A percentile compares a stretch with the other conserved stretches of the same genome.
phyloP scores from a whole-genome alignment of 2,888 invertebrate genomes.

The Andrena hattorfiana region DNA sequence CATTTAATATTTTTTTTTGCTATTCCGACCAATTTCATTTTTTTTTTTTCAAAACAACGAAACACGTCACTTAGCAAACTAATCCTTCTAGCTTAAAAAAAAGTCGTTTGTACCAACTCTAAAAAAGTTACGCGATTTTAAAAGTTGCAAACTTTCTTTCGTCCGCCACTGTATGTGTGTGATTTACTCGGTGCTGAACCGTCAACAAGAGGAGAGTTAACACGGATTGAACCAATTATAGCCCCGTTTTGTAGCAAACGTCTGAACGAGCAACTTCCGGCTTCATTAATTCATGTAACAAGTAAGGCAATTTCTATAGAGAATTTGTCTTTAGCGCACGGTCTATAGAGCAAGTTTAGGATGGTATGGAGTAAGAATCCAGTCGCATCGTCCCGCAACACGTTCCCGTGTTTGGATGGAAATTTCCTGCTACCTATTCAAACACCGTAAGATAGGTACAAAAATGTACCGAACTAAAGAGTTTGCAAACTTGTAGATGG shows the following conservation, averaged over 20 bases:
- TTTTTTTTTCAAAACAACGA: no score
- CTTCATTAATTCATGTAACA: slow-evolving; percentile 56
- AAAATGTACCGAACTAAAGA: not conserved
- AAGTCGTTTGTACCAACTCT: no score
- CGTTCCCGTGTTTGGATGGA: not conserved
- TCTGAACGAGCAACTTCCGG: slow-evolving; percentile 71
- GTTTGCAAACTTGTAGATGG: slow-evolving; percentile 70
- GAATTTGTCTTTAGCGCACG: slow-evolving; percentile 45
- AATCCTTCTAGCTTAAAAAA: no score
- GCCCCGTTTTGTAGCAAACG: slow-evolving; percentile 69
- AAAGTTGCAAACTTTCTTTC: no score
- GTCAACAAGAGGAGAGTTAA: slow-evolving; percentile 69
- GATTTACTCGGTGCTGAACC: slow-evolving; percentile 60
- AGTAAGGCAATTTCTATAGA: slow-evolving; percentile 58
- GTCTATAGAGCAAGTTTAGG: not conserved
- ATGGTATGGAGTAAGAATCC: slow-evolving; percentile 4
- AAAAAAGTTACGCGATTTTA: no score
- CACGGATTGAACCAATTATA: slow-evolving; percentile 74
- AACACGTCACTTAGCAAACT: no score
- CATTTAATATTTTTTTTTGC: no score
- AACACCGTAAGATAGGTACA: not conserved
- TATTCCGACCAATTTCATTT: no score
- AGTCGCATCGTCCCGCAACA: not conserved
- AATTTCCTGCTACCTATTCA: not conserved
- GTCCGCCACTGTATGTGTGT: slow-evolving; percentile 8